Conservation (phyloP, 2,888 invertebrate species). For the Dimorphilus gyrociliatus region DNA sequence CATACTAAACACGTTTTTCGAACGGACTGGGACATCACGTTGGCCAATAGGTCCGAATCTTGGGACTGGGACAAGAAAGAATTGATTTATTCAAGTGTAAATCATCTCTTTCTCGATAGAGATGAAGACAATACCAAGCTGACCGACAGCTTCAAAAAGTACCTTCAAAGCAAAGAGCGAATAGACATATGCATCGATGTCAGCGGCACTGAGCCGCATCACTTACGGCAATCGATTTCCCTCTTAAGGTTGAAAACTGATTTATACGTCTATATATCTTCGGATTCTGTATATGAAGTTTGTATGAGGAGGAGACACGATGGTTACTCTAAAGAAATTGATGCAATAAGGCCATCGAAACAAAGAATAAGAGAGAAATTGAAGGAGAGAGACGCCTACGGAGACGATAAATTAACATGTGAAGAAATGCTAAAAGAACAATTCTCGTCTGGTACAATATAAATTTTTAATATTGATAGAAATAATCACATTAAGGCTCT, state of each 20-base stretch:
- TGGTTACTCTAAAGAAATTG: constrained; percentile 22
- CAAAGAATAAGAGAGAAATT: constrained; percentile 16
- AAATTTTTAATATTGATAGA: too few species aligned
- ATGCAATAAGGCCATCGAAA: constrained; percentile 30
- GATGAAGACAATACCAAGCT: too few species aligned
- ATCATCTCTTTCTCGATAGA: constrained; percentile 31
- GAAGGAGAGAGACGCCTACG: constrained; percentile 32
- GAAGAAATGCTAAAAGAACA: constrained; percentile 28
- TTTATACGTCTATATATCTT: constrained; percentile 38
- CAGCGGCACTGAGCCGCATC: constrained; percentile 33
- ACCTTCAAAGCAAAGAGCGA: too few species aligned
- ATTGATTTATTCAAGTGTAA: constrained; percentile 17
- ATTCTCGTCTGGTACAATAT: too few species aligned
- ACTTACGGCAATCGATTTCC: constrained; percentile 26
- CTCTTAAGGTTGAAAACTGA: constrained; percentile 23
- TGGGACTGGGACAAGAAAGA: constrained; percentile 37
- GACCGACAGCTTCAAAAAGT: constrained; percentile 8
- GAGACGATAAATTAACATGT: constrained; percentile 36
- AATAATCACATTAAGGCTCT: neutral
- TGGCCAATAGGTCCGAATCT: constrained; percentile 34
- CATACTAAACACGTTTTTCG: constrained; percentile 1
- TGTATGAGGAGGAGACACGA: constrained; percentile 18
- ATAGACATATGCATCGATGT: constrained; percentile 39
- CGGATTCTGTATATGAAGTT: constrained; percentile 41
- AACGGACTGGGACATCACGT: constrained; percentile 19